phyloP scores from a whole-genome alignment of 2,797 vertebrate species.

The Leucoraja ocellata region DNA sequence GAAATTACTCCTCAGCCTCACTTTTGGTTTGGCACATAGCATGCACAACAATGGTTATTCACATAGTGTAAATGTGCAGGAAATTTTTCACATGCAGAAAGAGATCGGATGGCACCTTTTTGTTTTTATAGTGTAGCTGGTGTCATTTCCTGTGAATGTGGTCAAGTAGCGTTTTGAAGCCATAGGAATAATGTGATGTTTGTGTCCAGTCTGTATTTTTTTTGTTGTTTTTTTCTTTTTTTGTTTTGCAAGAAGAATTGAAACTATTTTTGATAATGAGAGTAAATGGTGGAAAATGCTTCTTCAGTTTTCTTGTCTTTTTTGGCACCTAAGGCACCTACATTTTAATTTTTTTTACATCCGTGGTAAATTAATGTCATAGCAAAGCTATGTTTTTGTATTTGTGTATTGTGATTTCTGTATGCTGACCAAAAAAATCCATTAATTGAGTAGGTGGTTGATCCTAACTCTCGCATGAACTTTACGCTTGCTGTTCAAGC shows the following conservation, averaged over 20 bases:
- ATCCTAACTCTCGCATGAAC: conserved; percentile 55
- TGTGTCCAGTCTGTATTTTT: conserved; percentile 66
- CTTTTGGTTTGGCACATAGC: conserved; percentile 66
- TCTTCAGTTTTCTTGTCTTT: conserved; percentile 73
- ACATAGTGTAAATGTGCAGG: conserved; percentile 55
- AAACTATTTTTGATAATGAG: conserved; percentile 92
- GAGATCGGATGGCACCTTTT: conserved; percentile 62
- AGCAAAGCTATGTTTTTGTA: conserved; percentile 73
- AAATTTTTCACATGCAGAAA: conserved; percentile 52
- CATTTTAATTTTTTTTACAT: conserved; percentile 53
- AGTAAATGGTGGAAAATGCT: conserved; percentile 77
- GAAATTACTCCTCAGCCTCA: conserved; percentile 37
- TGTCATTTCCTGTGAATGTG: conserved; percentile 74
- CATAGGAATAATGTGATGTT: conserved; percentile 79
- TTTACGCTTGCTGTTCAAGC: conserved; percentile 55
- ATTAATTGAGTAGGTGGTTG: conserved; percentile 53
- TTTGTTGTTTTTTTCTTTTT: conserved; percentile 41
- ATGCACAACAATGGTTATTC: conserved; percentile 65
- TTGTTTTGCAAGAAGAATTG: conserved; percentile 79
- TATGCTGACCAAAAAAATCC: conserved; percentile 66
- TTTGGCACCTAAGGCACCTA: conserved; percentile 63
- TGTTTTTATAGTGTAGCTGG: conserved; percentile 67
- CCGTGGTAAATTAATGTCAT: conserved; percentile 58
- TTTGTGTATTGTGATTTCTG: conserved; percentile 67
- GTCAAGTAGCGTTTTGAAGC: conserved; percentile 76